These are phyloP conservation scores for Copidosoma aretas DNA, from an alignment of 2,888 invertebrate genomes.

Conservation along the genomic window DNA sequence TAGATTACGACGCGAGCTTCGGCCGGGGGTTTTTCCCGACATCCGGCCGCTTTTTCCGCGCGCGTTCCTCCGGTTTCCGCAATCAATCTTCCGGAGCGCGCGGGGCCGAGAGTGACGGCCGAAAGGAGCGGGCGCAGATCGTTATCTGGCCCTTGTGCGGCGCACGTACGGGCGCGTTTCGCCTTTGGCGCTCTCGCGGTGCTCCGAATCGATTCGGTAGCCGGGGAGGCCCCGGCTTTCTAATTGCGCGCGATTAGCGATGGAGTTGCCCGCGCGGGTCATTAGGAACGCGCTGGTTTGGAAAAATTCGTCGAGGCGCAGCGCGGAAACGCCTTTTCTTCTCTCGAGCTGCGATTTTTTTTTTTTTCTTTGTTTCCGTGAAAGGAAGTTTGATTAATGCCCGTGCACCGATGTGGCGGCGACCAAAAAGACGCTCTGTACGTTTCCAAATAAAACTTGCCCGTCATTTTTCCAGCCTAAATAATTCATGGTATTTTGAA, in stretches of 20 bases:
- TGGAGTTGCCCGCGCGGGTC: conserved; percentile 24
- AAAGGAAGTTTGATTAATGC: background rate
- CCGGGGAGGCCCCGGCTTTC: conserved; percentile 20
- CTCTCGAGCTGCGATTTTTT: background rate
- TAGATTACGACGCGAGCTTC: conserved; percentile 26
- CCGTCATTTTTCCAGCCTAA: no score
- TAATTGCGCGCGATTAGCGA: conserved; percentile 31
- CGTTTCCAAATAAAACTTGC: no score
- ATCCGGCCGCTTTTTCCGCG: background rate
- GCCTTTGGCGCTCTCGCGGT: background rate
- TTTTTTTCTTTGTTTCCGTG: background rate
- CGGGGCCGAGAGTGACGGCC: background rate
- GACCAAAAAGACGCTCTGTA: no score
- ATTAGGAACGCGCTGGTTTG: conserved; percentile 12
- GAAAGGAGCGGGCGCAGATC: conserved; percentile 9
- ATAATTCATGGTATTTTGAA: no score
- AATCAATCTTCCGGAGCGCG: conserved; percentile 27
- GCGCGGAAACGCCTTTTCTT: conserved; percentile 4
- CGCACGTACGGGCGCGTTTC: background rate
- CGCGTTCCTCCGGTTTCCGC: conserved; percentile 20
- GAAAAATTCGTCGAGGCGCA: background rate
- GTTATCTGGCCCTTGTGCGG: conserved; percentile 7
- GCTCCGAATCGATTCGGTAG: conserved; percentile 25
- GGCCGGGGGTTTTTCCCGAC: background rate
- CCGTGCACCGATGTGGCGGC: background rate